Percentiles rank a stretch among this genome's conserved stretches.
Evolutionary conservation across 2,113 vertebrate species (phyloP).

Genomic region (Prinia subflava): DNA sequence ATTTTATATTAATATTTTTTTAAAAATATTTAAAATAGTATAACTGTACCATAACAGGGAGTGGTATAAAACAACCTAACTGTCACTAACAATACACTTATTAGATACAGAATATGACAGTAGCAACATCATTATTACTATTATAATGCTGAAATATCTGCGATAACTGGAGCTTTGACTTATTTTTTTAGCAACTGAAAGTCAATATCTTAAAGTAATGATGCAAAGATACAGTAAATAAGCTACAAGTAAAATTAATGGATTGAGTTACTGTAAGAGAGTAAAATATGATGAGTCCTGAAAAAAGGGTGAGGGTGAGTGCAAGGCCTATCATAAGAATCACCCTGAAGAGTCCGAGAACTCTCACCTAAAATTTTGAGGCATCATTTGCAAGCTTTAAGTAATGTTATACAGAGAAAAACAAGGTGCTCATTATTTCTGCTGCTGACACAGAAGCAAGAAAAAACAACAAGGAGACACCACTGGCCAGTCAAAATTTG

Average conservation of each 20-base stretch:
- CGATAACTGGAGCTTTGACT: background rate
- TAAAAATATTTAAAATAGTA: background rate
- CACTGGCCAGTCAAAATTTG: background rate
- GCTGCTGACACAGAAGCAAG: background rate
- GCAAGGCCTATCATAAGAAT: background rate
- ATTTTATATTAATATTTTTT: background rate
- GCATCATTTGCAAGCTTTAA: background rate
- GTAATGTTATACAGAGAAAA: background rate
- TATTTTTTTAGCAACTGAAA: background rate
- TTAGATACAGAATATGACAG: background rate
- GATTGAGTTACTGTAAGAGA: background rate
- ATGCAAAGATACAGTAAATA: background rate
- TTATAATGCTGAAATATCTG: background rate
- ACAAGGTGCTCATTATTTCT: background rate
- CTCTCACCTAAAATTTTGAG: background rate
- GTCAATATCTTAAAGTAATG: background rate
- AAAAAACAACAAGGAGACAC: background rate
- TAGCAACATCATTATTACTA: background rate
- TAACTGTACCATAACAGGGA: background rate
- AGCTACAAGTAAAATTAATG: background rate
- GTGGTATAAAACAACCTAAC: background rate
- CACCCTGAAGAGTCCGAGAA: background rate
- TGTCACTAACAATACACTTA: background rate
- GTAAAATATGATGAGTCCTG: background rate
- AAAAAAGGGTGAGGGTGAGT: background rate